phyloP scores from a whole-genome alignment of 2,113 vertebrate genomes.

The Brevimyrus niger region DNA sequence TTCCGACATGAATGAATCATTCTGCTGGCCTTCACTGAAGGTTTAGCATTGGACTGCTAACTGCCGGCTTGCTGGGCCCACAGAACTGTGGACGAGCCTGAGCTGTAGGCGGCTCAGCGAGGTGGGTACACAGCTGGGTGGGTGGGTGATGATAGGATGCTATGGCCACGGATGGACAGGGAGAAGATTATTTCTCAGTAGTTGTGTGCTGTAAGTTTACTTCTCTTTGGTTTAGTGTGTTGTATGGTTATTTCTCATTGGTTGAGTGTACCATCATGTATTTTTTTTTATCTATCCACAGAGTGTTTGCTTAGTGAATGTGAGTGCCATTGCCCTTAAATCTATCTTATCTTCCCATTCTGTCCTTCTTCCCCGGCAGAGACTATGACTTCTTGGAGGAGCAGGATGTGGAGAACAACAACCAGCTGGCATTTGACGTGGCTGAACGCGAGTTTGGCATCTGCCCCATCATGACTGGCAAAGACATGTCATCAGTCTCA shows the following conservation, averaged over 20 bases:
- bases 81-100: background rate
- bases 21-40: background rate
- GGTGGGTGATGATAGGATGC: background rate
- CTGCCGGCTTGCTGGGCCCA: background rate
- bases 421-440: constrained; percentile 75
- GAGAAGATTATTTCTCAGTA: background rate
- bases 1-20: background rate
- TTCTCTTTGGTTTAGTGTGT: background rate
- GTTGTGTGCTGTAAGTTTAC: background rate
- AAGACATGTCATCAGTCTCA: constrained; percentile 77
- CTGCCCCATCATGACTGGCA: constrained; percentile 85
- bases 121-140: background rate
- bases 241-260: background rate
- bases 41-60: background rate
- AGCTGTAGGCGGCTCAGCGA: background rate
- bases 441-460: constrained; percentile 85
- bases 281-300: background rate
- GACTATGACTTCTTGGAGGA: constrained; percentile 80
- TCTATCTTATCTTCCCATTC: background rate
- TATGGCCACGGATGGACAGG: background rate
- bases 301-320: background rate
- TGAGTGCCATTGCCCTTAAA: background rate
- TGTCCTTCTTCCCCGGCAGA: constrained; percentile 50
- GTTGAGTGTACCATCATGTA: background rate
- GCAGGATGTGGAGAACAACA: constrained; percentile 67